Base-by-base conservation (phyloP, 2,113 vertebrate species). In the Trichomycterus rosablanca region DNA sequence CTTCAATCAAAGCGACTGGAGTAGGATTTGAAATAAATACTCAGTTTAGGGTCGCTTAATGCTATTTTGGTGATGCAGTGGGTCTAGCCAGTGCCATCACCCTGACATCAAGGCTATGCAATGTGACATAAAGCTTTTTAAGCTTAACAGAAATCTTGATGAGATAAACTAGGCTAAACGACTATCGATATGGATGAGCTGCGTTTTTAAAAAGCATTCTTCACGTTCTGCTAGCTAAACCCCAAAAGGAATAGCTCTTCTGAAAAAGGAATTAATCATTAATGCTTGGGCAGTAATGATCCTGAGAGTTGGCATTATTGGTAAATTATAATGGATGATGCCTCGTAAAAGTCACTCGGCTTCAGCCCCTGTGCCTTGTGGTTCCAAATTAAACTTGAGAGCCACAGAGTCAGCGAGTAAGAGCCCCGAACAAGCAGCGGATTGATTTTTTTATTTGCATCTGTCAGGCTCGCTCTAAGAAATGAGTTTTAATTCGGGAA, bases 371-470 rank as follows among this genome's bases (percentile, higher is more conserved):
- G 74, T 80, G 82, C 83, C 69, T 78, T 45, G 6, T 79, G 84
- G 86, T 77, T 83, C 84, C 78, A 89, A 90, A 90, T 91, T 87
- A 91, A 84, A 89, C 82, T 78, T 73, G 84, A 89, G 87, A 89
- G 80, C 81, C 78, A 66, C 34, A 66, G 56, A 87, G 85, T 87
- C 84, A 76, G 87, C 81, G 87, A 86, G 85, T 62, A 79, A 73
- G 81, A 16, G 63, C 81, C 81, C 85, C 72, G 78, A 88, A 89
- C 90, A 90, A 80, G 83, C 82, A 73, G 83, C 78, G 82, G 85
- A 95, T 91, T 93, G 92, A 96, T 94, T 95, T 94, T 90, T 88
- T 89, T 91, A 90, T 95, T 92, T 90, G 89, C 80, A 86, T 83
- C 87, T 88, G 89, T 89, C 91, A 90, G 84, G 74, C 78, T 71